Evolutionary conservation across 2,797 vertebrate species (phyloP).

Genomic region (Heliangelus exortis): DNA sequence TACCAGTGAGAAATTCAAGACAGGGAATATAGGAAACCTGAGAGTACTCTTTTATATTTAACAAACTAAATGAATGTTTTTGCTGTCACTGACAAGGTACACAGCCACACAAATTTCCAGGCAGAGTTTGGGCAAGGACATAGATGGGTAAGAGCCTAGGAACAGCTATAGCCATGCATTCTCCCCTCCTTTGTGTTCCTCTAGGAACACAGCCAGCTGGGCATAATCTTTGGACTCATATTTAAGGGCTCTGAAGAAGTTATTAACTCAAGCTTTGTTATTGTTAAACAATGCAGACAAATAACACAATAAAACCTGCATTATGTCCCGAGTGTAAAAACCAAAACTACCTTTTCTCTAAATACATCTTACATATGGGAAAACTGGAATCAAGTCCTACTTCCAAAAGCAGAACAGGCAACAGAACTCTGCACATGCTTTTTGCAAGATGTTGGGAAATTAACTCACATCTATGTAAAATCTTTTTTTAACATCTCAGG

Average conservation of each 20-base stretch:
- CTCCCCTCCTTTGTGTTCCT: not conserved
- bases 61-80: not conserved
- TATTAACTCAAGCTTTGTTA: not conserved
- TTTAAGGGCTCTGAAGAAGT: not conserved
- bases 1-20: not conserved
- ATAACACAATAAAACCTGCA: not conserved
- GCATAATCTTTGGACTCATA: not conserved
- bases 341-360: not conserved
- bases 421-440: not conserved
- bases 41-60: not conserved
- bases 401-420: not conserved
- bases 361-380: not conserved
- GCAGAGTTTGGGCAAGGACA: not conserved
- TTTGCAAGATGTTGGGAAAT: not conserved
- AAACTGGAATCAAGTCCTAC: not conserved
- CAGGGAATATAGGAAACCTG: not conserved
- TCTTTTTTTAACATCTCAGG: constrained; percentile 28
- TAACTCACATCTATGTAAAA: not conserved
- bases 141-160: not conserved
- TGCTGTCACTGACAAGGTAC: not conserved
- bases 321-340: not conserved
- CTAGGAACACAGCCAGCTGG: not conserved
- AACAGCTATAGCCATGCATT: not conserved
- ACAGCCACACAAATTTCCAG: not conserved
- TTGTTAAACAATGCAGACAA: not conserved